Conservation (phyloP, 2,888 invertebrate genomes). For the Macrophya alboannulata region DNA sequence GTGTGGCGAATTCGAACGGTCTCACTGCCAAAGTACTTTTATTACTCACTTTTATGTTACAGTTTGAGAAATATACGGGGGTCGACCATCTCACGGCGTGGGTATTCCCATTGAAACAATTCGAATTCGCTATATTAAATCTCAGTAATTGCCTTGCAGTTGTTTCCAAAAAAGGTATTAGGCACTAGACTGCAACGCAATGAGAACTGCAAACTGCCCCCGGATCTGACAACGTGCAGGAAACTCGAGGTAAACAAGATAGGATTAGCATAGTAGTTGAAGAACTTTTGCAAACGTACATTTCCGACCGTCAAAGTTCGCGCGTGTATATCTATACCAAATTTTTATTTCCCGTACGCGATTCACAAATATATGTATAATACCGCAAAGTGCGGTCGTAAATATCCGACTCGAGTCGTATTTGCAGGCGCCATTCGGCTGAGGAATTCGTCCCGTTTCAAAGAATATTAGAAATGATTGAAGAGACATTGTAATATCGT, state of each 20-base stretch:
- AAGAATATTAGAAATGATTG: slow-evolving; percentile 8
- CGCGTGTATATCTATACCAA: neutral
- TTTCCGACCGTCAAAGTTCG: slow-evolving; percentile 28
- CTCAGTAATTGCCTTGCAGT: neutral
- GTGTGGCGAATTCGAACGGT: neutral
- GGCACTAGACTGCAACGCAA: neutral
- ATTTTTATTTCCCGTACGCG: neutral
- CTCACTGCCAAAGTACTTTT: neutral
- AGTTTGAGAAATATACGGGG: neutral
- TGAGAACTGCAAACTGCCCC: neutral
- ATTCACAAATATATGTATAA: slow-evolving; percentile 19
- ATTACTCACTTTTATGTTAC: neutral
- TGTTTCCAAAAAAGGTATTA: neutral
- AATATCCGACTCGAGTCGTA: too few species aligned
- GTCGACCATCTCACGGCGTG: too few species aligned
- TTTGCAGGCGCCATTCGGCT: neutral
- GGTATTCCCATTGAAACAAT: neutral
- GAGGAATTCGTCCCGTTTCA: neutral
- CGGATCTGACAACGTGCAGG: neutral
- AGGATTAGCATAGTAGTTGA: slow-evolving; percentile 21
- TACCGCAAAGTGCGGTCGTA: slow-evolving; percentile 42
- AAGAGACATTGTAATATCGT: neutral
- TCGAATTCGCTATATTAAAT: slow-evolving; percentile 2
- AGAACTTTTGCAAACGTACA: slow-evolving; percentile 18
- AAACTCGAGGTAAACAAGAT: slow-evolving; percentile 38